phyloP scores from a whole-genome alignment of 2,888 invertebrate species.

The Campoletis raptor region DNA sequence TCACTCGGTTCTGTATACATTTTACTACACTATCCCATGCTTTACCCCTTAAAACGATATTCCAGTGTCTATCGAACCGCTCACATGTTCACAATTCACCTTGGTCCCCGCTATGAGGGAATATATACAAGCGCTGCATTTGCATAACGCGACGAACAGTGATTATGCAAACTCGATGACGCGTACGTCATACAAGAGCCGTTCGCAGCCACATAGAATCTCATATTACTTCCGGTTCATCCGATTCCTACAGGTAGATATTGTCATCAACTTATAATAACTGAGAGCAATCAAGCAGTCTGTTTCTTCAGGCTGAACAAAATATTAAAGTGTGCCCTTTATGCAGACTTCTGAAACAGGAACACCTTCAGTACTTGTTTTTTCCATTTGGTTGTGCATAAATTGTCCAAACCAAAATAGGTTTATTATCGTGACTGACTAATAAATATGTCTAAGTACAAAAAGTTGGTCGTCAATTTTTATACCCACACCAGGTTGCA shows the following conservation, averaged over 20 bases:
- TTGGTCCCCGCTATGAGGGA: constrained; percentile 30
- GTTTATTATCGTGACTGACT: too few relatives aligned
- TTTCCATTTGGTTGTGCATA: too few relatives aligned
- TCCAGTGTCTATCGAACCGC: constrained; percentile 51
- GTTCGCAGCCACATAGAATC: constrained; percentile 1
- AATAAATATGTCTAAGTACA: too few relatives aligned
- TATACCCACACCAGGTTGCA: too few relatives aligned
- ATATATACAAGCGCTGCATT: constrained; percentile 46
- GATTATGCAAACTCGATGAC: constrained; percentile 69
- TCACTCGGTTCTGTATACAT: background rate
- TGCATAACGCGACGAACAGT: constrained; percentile 63
- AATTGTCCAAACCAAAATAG: too few relatives aligned
- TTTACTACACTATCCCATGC: background rate
- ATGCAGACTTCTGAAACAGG: background rate
- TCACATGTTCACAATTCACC: constrained; percentile 39
- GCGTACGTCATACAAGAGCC: constrained; percentile 50
- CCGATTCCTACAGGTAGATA: constrained; percentile 16
- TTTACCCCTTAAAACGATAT: constrained; percentile 26
- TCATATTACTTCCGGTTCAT: constrained; percentile 1
- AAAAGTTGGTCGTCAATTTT: too few relatives aligned
- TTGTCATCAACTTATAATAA: constrained; percentile 12
- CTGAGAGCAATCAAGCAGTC: background rate
- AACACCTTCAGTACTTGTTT: background rate
- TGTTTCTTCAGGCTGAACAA: background rate
- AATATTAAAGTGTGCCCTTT: too few relatives aligned